Percentiles rank a stretch among this genome's conserved stretches.
Conservation (phyloP, 2,888 invertebrate genomes). For the Coremacera marginata region DNA sequence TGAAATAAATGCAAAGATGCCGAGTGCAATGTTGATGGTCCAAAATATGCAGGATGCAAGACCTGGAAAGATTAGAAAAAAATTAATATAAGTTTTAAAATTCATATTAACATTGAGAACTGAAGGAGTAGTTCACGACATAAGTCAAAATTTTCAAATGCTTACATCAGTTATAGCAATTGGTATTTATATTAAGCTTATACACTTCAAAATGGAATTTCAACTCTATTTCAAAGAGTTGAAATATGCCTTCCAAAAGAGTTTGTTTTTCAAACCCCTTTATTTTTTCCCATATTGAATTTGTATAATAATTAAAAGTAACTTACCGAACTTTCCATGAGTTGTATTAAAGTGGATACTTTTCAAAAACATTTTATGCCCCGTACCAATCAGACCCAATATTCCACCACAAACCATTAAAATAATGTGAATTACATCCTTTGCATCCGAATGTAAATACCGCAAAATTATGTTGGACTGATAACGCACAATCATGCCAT, state of each 20-base stretch:
- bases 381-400: constrained; percentile 60
- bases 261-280: not conserved
- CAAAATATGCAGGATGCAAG: constrained; percentile 58
- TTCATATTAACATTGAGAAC: not conserved
- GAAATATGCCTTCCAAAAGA: too few relatives aligned
- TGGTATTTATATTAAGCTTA: not conserved
- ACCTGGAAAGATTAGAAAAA: constrained; percentile 49
- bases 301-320: not conserved
- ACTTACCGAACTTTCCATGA: constrained; percentile 61
- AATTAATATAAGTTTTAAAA: not conserved
- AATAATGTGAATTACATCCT: constrained; percentile 56
- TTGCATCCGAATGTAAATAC: constrained; percentile 48
- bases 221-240: too few relatives aligned
- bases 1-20: constrained; percentile 48
- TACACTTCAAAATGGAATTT: not conserved
- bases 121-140: not conserved
- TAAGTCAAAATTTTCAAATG: not conserved
- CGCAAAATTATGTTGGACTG: constrained; percentile 49
- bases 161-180: too few relatives aligned
- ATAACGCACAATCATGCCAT: constrained; percentile 62
- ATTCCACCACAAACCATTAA: constrained; percentile 57
- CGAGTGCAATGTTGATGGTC: constrained; percentile 52
- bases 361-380: constrained; percentile 58
- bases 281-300: not conserved
- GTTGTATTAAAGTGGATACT: constrained; percentile 59